These are phyloP conservation scores for Megathymus violae DNA, from an alignment of 1,140 invertebrate genomes.

Conservation along the genomic window DNA sequence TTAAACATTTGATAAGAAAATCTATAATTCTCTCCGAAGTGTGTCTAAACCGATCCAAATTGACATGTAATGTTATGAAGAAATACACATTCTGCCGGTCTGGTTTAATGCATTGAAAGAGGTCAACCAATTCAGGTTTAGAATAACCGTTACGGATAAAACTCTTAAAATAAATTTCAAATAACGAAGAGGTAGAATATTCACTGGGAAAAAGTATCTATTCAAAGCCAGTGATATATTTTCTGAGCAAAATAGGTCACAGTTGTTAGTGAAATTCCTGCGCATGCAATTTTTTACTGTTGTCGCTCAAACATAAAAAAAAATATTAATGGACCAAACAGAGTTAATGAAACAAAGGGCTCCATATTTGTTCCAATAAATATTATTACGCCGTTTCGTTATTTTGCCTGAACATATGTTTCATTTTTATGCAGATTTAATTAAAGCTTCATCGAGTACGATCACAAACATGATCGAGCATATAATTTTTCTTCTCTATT, in stretches of 20 bases:
- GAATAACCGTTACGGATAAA: not conserved
- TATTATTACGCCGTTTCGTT: slow-evolving; percentile 11
- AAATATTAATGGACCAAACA: slow-evolving; percentile 24
- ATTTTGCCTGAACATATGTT: slow-evolving; percentile 10
- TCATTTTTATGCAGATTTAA: slow-evolving; percentile 11
- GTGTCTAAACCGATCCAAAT: too few species aligned
- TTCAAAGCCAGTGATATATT: slow-evolving; percentile 19
- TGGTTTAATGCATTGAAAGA: not conserved
- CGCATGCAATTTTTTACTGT: slow-evolving; percentile 31
- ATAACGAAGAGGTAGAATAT: slow-evolving; percentile 5
- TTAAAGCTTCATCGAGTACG: slow-evolving; percentile 11
- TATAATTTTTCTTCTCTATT: not conserved
- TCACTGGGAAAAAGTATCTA: slow-evolving; percentile 7
- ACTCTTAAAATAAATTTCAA: not conserved
- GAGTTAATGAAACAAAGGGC: slow-evolving; percentile 17
- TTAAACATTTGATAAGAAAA: too few species aligned
- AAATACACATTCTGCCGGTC: too few species aligned
- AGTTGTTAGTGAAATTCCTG: slow-evolving; percentile 27
- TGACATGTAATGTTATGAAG: too few species aligned
- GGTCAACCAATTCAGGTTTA: not conserved
- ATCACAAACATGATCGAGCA: slow-evolving; percentile 4
- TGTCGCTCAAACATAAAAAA: slow-evolving; percentile 30
- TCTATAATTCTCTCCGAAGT: too few species aligned
- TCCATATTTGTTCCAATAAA: slow-evolving; percentile 8
- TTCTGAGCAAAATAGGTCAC: slow-evolving; percentile 24